These are phyloP conservation scores for Manis pentadactyla DNA, from an alignment of 2,797 vertebrate genomes.

Conservation along the genomic window DNA sequence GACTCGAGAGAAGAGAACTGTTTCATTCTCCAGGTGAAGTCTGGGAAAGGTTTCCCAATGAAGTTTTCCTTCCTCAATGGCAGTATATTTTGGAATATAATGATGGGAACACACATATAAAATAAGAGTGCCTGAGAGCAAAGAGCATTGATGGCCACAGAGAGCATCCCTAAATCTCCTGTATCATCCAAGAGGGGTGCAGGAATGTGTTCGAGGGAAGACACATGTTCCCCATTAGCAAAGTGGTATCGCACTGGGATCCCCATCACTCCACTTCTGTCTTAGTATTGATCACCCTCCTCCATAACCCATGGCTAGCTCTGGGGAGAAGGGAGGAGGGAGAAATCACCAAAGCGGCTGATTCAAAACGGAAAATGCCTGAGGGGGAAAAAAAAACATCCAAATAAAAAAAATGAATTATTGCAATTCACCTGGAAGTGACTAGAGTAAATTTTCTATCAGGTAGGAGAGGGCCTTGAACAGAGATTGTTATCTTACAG, in stretches of 20 bases:
- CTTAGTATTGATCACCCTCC: neutral
- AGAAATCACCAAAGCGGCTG: neutral
- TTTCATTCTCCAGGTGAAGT: neutral
- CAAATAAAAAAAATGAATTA: neutral
- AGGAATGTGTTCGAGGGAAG: neutral
- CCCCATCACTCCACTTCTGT: neutral
- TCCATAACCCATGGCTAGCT: neutral
- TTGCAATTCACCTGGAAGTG: constrained; percentile 8
- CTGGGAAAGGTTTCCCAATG: neutral
- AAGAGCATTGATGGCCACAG: neutral
- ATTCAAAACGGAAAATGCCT: neutral
- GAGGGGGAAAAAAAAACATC: neutral
- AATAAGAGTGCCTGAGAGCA: neutral
- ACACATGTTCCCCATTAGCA: neutral
- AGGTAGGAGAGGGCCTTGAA: neutral
- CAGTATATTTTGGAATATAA: neutral
- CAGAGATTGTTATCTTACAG: neutral
- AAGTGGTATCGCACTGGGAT: neutral
- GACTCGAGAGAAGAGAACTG: neutral
- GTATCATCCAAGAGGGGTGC: neutral
- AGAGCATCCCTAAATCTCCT: neutral
- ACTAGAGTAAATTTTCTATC: neutral
- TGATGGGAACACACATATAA: neutral
- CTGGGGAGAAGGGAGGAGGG: neutral
- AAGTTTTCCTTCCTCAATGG: neutral